Base-by-base conservation (phyloP, 2,888 invertebrate genomes). In the Helobdella robusta region DNA sequence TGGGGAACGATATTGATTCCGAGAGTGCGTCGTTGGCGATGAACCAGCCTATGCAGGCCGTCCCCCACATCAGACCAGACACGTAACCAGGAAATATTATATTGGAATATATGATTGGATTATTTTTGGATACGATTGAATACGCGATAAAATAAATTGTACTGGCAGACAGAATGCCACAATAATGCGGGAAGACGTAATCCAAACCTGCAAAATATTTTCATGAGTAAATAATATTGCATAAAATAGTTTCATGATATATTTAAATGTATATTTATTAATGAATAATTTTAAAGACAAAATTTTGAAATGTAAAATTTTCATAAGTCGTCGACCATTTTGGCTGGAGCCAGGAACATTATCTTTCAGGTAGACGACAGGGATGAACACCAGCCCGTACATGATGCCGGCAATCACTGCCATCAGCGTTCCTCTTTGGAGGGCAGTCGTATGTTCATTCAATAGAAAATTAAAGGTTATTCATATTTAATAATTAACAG, bases 1-100 rank as follows among this genome's bases (percentile, higher is more conserved):
- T 81, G 18, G 82, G 82, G 68, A 81, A 82, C 25, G 79, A 77
- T 62, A 82, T 78, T 18, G 81, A 73, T 69, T 81, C 79, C 0
- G 79, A 79, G 32, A 82, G 74, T 2, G 74, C 73, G 65, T 78
- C 75, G 72, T 83, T 82, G 32, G 82, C 82, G 18, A 82, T 72
- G 73, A 82, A 82, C 76, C 81, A 83, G 40, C 76, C 73, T 3
- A 77, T 72, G n/a, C 80, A 78, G 25, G 80, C 82, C 6, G 80
- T 69, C 3, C 75, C 79, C 82, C 82, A 83, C 75, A 83, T 76
- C 8, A 78, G 54, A 0, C 82, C 82, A 3, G 80, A 77, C 20
- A 77, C 67, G 48, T 80, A 70, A 6, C 78, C 79, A 2, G 82
- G 82, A 30, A 82, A 71, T 46, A 79, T 28, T 25, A 62, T 35